A percentile compares a stretch with the other conserved stretches of the same genome.
phyloP scores from a whole-genome alignment of 2,113 vertebrate species.

The Steatornis caripensis region DNA sequence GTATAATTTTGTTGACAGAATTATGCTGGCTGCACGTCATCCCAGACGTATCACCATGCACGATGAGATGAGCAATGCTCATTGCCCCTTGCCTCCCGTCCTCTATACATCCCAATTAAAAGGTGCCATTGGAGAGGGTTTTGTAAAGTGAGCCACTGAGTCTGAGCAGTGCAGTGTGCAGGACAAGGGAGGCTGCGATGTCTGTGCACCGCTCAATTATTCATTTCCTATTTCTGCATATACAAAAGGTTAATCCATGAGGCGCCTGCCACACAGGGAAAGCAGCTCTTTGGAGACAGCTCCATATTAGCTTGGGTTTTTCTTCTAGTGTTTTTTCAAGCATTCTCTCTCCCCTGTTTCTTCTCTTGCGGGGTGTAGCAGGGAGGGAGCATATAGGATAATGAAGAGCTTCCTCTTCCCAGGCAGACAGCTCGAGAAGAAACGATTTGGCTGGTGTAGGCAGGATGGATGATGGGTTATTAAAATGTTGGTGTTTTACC shows the following conservation, averaged over 20 bases:
- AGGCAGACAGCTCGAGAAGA: not conserved
- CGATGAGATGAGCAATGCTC: not conserved
- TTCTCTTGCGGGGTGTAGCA: accelerated
- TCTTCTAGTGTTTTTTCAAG: not conserved
- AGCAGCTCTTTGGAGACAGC: slow-evolving; percentile 57
- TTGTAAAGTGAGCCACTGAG: not conserved
- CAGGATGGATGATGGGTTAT: not conserved
- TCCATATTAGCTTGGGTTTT: not conserved
- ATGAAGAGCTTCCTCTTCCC: not conserved
- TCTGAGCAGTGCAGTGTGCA: not conserved
- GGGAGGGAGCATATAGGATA: not conserved
- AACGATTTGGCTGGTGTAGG: not conserved
- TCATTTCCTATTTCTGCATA: slow-evolving; percentile 50
- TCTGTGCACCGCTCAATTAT: slow-evolving; percentile 39
- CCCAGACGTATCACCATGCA: not conserved
- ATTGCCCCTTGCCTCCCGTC: not conserved
- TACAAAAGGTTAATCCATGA: slow-evolving; percentile 60
- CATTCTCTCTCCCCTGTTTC: slow-evolving; percentile 48
- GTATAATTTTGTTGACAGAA: not conserved
- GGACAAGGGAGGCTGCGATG: not conserved
- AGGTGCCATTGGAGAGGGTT: not conserved
- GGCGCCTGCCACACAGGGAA: slow-evolving; percentile 37
- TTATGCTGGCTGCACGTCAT: not conserved
- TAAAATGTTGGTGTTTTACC: not conserved
- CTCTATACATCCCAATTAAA: not conserved